These are phyloP conservation scores for Theonella swinhoei DNA, from an alignment of 37 sponge, comb jelly and placozoan species.

Conservation along the genomic window DNA sequence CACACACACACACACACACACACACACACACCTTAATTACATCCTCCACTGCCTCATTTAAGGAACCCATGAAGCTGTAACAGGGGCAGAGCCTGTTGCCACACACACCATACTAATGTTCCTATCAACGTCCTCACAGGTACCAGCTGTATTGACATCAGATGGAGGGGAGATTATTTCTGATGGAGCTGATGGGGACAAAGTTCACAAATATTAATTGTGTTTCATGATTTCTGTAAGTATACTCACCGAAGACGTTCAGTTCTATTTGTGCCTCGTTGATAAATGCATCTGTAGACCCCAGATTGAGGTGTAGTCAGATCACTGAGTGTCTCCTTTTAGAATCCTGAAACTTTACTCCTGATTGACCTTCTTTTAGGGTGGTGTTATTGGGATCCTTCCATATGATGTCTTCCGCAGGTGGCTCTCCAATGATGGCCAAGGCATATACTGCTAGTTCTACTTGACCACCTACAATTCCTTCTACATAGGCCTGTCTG, in stretches of 20 bases:
- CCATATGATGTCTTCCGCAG: constrained; percentile 4
- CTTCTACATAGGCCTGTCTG: no score
- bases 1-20: no score
- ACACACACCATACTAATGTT: no score
- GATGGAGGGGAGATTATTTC: no score
- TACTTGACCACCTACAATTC: background rate
- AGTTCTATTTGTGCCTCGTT: background rate
- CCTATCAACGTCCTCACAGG: no score
- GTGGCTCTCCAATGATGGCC: background rate
- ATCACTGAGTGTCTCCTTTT: background rate
- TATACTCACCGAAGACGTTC: constrained; percentile 14
- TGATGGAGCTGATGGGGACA: no score
- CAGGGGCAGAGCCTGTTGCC: no score
- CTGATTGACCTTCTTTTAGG: background rate
- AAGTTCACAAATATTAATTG: no score
- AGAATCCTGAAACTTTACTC: background rate
- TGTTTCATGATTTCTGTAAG: no score
- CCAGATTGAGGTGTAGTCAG: constrained; percentile 9
- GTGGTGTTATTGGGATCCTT: background rate
- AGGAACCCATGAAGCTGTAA: no score
- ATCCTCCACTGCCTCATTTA: no score
- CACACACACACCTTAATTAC: background rate
- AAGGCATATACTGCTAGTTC: background rate
- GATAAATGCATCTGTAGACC: background rate
- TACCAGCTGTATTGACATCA: no score